Evolutionary conservation across 2,888 invertebrate species (phyloP), one percentile per base, ranked within the genome.

Genomic region (Drosophila kanekoi): DNA sequence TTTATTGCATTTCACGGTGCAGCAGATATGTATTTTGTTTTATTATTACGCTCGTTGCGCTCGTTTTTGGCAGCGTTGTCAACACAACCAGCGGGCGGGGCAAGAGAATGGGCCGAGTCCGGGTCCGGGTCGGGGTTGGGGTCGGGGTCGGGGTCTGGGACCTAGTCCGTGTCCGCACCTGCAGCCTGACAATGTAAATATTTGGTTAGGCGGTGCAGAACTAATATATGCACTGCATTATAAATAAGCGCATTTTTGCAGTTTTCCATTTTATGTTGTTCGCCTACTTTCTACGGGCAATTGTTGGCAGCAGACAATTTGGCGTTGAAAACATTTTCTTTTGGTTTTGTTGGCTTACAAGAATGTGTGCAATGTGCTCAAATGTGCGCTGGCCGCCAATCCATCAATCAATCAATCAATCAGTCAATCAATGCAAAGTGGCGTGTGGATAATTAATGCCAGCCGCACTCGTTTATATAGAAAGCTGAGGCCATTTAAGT

Each of bases 1-100:
- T 77, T 81, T 81, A 81, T 81, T 80, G 69, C 79, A 82, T 82
- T 81, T 77, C 58, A 66, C 61, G 48, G 54, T 71, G 61, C 69
- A 61, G 57, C 59, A 70, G 63, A 70, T 77, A 49, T 63, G 49
- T 33, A 74, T 78, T 76, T 79, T 72, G 44, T 67, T 79, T 81
- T 70, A 72, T 70, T 78, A 79, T 79, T 78, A 53, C 40, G 66
- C 63, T 71, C 68, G 68, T 67, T 71, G 57, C 47, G 49, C 33
- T 53, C 40, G 23, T 33, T 44, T 72, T 64, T 40, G 33, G 44
- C 48, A 57, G 32, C 32, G 57, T 69, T 72, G 76, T 72, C 76
- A 67, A 63, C 75, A 71, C 66, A 62, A 66, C 75, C 59, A 37
- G 49, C 45, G 40, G 62, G 56, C 45, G 23, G 23, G 23, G 6